phyloP scores from a whole-genome alignment of 2,113 vertebrate genomes.

The Oceanodroma tethys region DNA sequence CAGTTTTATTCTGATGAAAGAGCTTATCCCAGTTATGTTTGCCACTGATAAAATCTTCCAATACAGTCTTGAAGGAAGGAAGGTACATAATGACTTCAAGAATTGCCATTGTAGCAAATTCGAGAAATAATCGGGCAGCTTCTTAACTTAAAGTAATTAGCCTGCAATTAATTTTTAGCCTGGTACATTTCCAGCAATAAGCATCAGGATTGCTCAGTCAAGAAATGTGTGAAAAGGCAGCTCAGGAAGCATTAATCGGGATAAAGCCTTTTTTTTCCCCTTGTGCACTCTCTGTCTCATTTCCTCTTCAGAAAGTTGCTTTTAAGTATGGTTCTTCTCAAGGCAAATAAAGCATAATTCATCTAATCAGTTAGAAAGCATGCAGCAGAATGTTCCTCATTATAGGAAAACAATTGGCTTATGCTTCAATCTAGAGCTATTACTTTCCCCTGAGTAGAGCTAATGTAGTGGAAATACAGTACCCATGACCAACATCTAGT shows the following conservation, averaged over 20 bases:
- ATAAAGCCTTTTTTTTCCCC: not conserved
- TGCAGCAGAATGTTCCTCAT: not conserved
- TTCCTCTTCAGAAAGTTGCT: conserved; percentile 15
- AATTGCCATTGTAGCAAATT: not conserved
- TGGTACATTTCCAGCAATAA: not conserved
- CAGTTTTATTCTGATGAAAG: not conserved
- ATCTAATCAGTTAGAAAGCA: conserved; percentile 22
- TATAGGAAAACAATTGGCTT: conserved; percentile 6
- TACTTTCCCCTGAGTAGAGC: not conserved
- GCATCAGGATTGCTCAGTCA: not conserved
- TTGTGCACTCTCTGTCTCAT: not conserved
- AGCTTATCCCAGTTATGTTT: not conserved
- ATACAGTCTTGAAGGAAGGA: not conserved
- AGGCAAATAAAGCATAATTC: conserved; percentile 48
- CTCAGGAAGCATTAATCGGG: not conserved
- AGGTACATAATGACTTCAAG: not conserved
- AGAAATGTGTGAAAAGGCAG: conserved; percentile 6
- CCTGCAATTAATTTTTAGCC: not conserved
- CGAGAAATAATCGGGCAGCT: not conserved
- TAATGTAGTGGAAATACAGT: conserved; percentile 11
- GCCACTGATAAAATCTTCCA: not conserved
- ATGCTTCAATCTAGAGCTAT: not conserved
- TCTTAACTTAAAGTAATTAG: conserved; percentile 5
- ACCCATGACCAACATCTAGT: not conserved
- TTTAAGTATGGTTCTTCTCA: conserved; percentile 18